A percentile compares a stretch with the other conserved stretches of the same genome.
Evolutionary conservation across 2,113 vertebrate species (phyloP).

Genomic region (Arizona elegans): DNA sequence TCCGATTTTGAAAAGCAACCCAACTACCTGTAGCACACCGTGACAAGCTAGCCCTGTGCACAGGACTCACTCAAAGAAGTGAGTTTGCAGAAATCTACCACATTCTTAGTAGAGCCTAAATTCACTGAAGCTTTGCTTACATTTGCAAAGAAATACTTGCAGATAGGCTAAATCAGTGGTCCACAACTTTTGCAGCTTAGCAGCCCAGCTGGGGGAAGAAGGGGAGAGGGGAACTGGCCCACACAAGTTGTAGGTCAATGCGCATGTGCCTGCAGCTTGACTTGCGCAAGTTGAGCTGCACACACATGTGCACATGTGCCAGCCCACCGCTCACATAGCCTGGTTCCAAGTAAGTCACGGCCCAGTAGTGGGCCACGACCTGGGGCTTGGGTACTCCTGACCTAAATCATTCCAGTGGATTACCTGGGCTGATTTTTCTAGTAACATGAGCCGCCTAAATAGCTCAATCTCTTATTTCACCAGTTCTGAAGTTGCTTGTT

Average conservation of each 20-base stretch:
- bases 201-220: accelerated
- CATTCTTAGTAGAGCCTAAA: background rate
- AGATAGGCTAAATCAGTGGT: background rate
- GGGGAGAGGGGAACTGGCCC: no score
- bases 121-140: background rate
- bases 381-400: background rate
- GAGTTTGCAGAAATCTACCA: background rate
- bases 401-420: background rate
- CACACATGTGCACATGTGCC: no score
- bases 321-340: no score
- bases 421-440: background rate
- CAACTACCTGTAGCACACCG: background rate
- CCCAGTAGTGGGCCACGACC: background rate
- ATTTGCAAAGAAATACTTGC: background rate
- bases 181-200: background rate
- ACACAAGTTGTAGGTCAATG: no score
- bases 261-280: no score
- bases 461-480: background rate
- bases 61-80: background rate
- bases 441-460: background rate
- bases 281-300: no score
- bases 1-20: background rate
- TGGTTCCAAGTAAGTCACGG: background rate
- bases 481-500: background rate
- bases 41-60: background rate